phyloP scores from a whole-genome alignment of 1,140 invertebrate genomes.

The Phortica variegata region DNA sequence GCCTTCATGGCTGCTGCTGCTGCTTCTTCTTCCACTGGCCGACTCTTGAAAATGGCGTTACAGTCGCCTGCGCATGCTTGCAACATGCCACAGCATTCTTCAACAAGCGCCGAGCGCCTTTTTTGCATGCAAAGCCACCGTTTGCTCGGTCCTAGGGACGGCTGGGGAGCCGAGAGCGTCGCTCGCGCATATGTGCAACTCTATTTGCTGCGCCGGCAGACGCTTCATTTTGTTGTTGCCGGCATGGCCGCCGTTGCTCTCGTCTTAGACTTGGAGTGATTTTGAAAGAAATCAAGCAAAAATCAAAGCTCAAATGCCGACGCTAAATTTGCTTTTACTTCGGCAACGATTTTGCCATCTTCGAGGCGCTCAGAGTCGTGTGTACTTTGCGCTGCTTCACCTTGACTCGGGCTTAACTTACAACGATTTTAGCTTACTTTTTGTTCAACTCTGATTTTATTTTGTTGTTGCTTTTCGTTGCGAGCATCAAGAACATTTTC shows the following conservation, averaged over 20 bases:
- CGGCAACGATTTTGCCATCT: too few relatives aligned
- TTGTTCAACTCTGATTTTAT: too few relatives aligned
- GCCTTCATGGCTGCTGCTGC: conserved; percentile 14
- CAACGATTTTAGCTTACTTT: too few relatives aligned
- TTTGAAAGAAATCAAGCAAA: conserved; percentile 56
- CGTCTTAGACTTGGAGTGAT: conserved; percentile 22
- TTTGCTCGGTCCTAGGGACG: too few relatives aligned
- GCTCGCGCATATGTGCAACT: conserved; percentile 32
- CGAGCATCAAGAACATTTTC: too few relatives aligned
- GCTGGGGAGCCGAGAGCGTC: too few relatives aligned
- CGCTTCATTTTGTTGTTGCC: background rate
- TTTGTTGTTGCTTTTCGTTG: conserved; percentile 28
- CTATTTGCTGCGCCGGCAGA: conserved; percentile 29
- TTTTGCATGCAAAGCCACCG: conserved; percentile 9
- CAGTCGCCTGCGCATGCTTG: conserved; percentile 39
- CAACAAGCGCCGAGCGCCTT: conserved; percentile 1
- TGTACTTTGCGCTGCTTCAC: too few relatives aligned
- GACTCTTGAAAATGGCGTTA: conserved; percentile 44
- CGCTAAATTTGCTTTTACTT: too few relatives aligned
- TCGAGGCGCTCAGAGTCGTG: too few relatives aligned
- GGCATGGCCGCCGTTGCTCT: background rate
- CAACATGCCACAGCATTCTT: conserved; percentile 7
- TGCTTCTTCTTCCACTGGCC: conserved; percentile 10
- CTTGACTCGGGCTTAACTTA: conserved; percentile 17
- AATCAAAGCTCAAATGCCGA: conserved; percentile 46